Conservation (phyloP, 2,888 invertebrate species). For the Flexamia atlantica region DNA sequence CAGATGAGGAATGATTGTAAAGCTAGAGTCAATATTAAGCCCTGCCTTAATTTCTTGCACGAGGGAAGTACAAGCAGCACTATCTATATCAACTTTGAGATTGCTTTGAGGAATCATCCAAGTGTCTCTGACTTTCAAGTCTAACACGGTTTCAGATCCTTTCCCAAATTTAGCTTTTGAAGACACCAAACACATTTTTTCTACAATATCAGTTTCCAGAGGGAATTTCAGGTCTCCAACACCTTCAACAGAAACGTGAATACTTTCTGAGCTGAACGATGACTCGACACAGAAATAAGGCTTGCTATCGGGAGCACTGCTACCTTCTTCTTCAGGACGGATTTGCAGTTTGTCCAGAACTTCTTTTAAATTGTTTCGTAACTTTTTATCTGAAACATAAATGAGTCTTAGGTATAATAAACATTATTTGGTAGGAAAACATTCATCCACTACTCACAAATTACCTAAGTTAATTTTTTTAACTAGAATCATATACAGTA, state of each 20-base stretch:
- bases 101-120: background rate
- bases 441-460: no score
- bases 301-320: background rate
- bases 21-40: background rate
- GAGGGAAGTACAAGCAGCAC: background rate
- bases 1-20: background rate
- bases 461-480: no score
- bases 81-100: background rate
- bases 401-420: no score
- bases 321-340: background rate
- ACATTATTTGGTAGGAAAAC: no score
- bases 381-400: background rate
- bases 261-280: background rate
- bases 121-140: background rate
- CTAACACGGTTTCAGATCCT: background rate
- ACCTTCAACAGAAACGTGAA: background rate
- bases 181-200: background rate
- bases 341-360: background rate
- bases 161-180: constrained; percentile 17
- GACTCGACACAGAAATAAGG: background rate
- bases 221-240: background rate
- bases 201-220: background rate
- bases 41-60: background rate
- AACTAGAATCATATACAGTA: no score
- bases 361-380: background rate